Percentiles rank a stretch among this genome's conserved stretches.
Conservation (phyloP, 2,888 invertebrate genomes). For the Stomorhina lunata region DNA sequence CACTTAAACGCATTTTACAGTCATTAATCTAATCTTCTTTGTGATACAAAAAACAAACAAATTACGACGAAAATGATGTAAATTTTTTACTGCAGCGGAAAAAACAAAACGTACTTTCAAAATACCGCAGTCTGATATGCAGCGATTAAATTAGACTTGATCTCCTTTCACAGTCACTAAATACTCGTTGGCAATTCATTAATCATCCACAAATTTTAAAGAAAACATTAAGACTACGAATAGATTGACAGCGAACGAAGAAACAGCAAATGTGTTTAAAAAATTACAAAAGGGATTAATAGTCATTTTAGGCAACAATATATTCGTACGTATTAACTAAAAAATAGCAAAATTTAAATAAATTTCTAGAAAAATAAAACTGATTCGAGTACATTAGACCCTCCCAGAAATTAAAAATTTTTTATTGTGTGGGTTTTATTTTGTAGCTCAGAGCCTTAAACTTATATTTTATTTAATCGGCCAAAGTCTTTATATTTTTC, state of each 20-base stretch:
- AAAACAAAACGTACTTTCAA: background rate
- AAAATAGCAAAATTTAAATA: background rate
- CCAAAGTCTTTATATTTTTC: too few species aligned
- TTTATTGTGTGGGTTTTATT: too few species aligned
- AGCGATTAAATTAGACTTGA: slow-evolving; percentile 22
- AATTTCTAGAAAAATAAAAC: background rate
- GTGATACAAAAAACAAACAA: background rate
- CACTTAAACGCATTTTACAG: slow-evolving; percentile 24
- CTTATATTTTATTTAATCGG: too few species aligned
- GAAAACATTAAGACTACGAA: background rate
- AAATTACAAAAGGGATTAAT: background rate
- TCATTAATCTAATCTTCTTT: slow-evolving; percentile 44
- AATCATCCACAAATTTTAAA: slow-evolving; percentile 24
- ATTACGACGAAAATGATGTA: background rate
- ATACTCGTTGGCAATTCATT: slow-evolving; percentile 6
- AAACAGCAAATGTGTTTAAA: background rate
- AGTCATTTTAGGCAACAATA: background rate
- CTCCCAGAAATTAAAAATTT: too few species aligned
- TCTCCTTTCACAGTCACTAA: background rate
- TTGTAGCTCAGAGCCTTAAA: too few species aligned
- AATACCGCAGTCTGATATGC: slow-evolving; percentile 10
- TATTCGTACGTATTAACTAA: background rate
- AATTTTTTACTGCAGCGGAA: background rate
- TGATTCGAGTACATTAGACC: too few species aligned
- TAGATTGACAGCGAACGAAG: background rate